phyloP scores from a whole-genome alignment of 2,113 vertebrate genomes.

The Arothron firmamentum region DNA sequence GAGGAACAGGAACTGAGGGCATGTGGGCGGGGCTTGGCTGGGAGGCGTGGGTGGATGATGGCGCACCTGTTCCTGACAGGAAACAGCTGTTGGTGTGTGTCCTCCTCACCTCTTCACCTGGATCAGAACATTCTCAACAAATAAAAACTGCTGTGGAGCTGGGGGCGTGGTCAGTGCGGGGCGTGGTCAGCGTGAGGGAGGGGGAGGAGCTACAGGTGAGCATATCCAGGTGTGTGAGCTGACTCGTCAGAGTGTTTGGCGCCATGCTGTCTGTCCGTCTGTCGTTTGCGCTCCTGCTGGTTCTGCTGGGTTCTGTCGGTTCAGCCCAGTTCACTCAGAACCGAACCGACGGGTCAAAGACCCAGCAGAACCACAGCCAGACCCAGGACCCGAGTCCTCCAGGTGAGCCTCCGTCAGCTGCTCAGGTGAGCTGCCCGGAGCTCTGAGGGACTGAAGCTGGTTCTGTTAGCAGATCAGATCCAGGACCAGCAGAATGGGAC shows the following conservation, averaged over 20 bases:
- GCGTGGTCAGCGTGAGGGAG: background rate
- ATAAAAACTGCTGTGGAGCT: too few species aligned
- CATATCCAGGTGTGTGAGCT: conserved; percentile 15
- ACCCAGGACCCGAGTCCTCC: background rate
- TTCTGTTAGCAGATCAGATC: too few species aligned
- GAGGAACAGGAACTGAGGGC: too few species aligned
- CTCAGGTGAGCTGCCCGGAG: background rate
- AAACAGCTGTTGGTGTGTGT: too few species aligned
- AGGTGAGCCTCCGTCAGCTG: background rate
- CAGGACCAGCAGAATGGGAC: background rate
- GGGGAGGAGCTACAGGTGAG: conserved; percentile 13
- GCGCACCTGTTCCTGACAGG: too few species aligned
- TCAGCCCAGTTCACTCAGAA: background rate
- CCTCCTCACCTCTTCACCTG: too few species aligned
- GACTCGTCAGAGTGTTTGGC: background rate
- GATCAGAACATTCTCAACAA: too few species aligned
- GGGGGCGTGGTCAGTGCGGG: too few species aligned
- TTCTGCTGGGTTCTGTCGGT: background rate
- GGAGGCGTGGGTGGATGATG: too few species aligned
- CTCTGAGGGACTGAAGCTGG: background rate
- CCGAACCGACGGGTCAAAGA: background rate
- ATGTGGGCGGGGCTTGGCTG: too few species aligned
- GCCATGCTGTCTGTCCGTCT: conserved; percentile 12
- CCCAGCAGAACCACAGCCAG: background rate
- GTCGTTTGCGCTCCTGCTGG: background rate